phyloP scores from a whole-genome alignment of 1,140 invertebrate genomes.

The Heliconius hewitsoni region DNA sequence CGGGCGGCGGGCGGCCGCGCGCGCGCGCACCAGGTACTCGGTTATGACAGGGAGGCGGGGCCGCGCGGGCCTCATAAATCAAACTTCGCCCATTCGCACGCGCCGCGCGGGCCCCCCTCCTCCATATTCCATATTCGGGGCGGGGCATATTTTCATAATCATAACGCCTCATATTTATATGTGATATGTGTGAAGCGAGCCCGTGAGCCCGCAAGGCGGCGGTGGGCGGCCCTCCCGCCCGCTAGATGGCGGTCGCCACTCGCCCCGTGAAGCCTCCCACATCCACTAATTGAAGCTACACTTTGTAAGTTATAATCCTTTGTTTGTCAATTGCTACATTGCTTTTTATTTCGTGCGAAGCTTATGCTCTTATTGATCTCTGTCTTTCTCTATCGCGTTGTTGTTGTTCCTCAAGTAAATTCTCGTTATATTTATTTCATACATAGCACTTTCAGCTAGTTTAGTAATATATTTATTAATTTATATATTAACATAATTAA shows the following conservation, averaged over 20 bases:
- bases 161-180: constrained; percentile 82
- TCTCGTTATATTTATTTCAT: not conserved
- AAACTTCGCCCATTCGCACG: constrained; percentile 81
- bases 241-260: constrained; percentile 75
- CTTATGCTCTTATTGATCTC: constrained; percentile 16
- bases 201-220: constrained; percentile 47
- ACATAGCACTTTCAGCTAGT: not conserved
- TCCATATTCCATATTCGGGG: constrained; percentile 81
- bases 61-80: constrained; percentile 80
- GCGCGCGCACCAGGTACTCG: constrained; percentile 77
- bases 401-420: not conserved
- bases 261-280: constrained; percentile 76
- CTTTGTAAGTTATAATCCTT: constrained; percentile 74
- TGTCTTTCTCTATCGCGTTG: not conserved
- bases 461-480: not conserved
- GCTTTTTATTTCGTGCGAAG: constrained; percentile 28
- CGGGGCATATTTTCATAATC: constrained; percentile 82
- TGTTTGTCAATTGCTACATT: constrained; percentile 63
- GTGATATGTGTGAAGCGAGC: constrained; percentile 63
- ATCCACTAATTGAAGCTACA: constrained; percentile 75
- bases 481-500: not conserved
- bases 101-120: constrained; percentile 66
- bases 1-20: constrained; percentile 67
- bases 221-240: constrained; percentile 73
- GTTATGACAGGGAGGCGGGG: constrained; percentile 81